phyloP scores from a whole-genome alignment of 2,797 vertebrate species.

The Pteropus rufus region DNA sequence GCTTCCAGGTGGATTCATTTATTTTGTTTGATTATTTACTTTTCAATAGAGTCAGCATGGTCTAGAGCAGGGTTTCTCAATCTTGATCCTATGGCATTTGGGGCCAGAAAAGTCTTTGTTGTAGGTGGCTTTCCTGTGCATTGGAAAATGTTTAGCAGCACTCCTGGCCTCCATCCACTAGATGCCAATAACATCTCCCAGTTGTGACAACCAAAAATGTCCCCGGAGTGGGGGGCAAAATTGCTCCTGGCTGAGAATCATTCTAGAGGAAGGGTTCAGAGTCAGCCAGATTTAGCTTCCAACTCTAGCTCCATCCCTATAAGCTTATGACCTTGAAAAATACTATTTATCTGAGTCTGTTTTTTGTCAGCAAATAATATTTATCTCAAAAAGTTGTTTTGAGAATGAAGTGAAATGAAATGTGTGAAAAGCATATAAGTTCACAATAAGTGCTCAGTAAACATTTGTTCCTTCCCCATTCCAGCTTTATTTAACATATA shows the following conservation, averaged over 20 bases:
- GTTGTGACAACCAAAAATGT: background rate
- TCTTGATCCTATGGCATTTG: background rate
- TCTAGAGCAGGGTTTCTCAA: background rate
- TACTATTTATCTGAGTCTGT: background rate
- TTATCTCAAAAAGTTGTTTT: background rate
- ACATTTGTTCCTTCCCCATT: background rate
- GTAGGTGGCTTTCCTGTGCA: background rate
- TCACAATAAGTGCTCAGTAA: background rate
- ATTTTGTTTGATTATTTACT: background rate
- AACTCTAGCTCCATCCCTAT: background rate
- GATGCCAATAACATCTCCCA: background rate
- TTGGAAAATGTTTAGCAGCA: background rate
- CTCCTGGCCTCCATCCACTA: background rate
- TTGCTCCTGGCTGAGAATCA: background rate
- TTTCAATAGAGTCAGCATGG: background rate
- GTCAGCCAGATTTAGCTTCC: background rate
- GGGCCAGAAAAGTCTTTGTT: background rate
- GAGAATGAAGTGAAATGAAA: constrained; percentile 20
- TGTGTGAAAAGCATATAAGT: background rate
- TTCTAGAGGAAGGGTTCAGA: background rate
- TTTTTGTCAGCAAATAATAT: background rate
- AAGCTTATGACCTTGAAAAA: background rate
- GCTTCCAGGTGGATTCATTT: background rate
- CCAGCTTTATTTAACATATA: background rate
- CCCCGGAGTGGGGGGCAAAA: background rate